Percentiles rank a stretch among this genome's conserved stretches.
phyloP scores from a whole-genome alignment of 2,113 vertebrate genomes.

The Dunckerocampus dactyliophorus region DNA sequence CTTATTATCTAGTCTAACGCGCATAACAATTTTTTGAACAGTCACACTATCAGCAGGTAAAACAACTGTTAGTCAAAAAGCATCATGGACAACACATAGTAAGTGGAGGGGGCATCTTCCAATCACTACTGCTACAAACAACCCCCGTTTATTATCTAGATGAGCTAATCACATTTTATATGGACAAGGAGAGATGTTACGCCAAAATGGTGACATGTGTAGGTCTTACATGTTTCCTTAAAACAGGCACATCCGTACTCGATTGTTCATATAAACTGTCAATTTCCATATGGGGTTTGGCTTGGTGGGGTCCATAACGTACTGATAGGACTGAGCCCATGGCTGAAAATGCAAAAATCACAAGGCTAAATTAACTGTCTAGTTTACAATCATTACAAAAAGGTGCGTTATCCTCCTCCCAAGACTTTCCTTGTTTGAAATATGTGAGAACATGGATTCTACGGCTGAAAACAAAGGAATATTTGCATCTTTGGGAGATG shows the following conservation, averaged over 20 bases:
- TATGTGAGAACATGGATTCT: background rate
- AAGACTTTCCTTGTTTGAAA: slow-evolving; percentile 3
- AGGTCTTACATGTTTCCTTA: background rate
- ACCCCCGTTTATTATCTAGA: background rate
- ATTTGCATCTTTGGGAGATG: slow-evolving; percentile 43
- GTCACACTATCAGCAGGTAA: slow-evolving; percentile 68
- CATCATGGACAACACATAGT: slow-evolving; percentile 26
- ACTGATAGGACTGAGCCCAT: slow-evolving; percentile 14
- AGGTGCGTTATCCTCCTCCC: slow-evolving; percentile 52
- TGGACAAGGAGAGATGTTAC: background rate
- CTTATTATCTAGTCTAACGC: slow-evolving; percentile 12
- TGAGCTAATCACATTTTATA: slow-evolving; percentile 11
- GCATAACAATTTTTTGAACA: slow-evolving; percentile 34
- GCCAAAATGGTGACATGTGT: background rate
- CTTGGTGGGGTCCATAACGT: slow-evolving; percentile 15
- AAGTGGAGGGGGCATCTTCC: slow-evolving; percentile 15
- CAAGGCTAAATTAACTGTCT: slow-evolving; percentile 28
- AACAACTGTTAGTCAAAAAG: slow-evolving; percentile 43
- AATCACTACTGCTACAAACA: slow-evolving; percentile 5
- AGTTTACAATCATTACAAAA: slow-evolving; percentile 57
- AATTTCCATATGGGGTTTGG: slow-evolving; percentile 42
- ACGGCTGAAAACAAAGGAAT: slow-evolving; percentile 11
- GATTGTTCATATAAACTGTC: slow-evolving; percentile 36
- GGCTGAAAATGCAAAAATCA: slow-evolving; percentile 21
- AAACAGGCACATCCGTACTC: background rate